phyloP scores from a whole-genome alignment of 2,113 vertebrate genomes.

The Notiomystis cincta region DNA sequence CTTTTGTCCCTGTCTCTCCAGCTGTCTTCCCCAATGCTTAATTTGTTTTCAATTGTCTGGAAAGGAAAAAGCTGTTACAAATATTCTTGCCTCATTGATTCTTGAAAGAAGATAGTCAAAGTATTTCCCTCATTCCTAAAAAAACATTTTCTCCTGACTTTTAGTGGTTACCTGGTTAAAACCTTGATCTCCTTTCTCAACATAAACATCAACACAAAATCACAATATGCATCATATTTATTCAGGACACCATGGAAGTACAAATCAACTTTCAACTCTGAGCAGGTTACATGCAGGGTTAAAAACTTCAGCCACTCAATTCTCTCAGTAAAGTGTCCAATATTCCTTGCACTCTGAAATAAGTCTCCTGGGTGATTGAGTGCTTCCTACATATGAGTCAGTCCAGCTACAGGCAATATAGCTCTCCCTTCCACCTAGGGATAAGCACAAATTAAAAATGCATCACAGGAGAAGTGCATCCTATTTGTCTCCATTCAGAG shows the following conservation, averaged over 20 bases:
- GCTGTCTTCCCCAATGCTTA: background rate
- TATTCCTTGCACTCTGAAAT: conserved; percentile 52
- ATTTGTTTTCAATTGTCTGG: background rate
- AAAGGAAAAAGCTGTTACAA: background rate
- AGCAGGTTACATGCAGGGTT: conserved; percentile 54
- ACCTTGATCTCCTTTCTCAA: background rate
- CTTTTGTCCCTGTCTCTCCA: background rate
- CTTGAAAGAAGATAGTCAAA: background rate
- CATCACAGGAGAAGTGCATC: background rate
- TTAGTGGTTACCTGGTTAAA: background rate
- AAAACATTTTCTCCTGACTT: background rate
- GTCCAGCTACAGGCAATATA: conserved; percentile 20
- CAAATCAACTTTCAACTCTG: conserved; percentile 46
- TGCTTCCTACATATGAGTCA: conserved; percentile 58
- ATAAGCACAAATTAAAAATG: background rate
- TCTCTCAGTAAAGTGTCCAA: conserved; percentile 57
- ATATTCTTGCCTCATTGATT: background rate
- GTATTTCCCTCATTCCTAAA: background rate
- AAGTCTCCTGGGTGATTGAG: conserved; percentile 54
- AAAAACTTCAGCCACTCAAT: conserved; percentile 66
- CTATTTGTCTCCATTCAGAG: background rate
- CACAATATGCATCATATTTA: background rate
- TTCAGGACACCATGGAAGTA: background rate
- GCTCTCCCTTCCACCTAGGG: conserved; percentile 35
- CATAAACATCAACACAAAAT: background rate